Percentiles rank a stretch among this genome's conserved stretches.
Conservation (phyloP, 2,888 invertebrate genomes). For the Agonopterix heracliana region DNA sequence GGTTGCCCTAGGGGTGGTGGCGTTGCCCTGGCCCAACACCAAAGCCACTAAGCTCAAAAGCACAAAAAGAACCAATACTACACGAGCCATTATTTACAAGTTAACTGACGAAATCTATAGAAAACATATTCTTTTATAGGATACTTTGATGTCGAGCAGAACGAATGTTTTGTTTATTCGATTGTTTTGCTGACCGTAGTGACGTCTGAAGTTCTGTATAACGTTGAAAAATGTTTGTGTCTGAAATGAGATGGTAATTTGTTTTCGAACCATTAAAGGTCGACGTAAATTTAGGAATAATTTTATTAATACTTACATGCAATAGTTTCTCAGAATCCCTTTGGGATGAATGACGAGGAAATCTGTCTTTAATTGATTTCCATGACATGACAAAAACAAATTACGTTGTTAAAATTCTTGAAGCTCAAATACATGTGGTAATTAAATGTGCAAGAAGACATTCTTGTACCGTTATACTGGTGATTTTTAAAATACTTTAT, state of each 20-base stretch:
- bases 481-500: too few species aligned
- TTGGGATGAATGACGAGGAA: too few species aligned
- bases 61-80: conserved; percentile 23
- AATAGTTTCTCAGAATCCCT: too few species aligned
- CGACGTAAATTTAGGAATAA: not conserved
- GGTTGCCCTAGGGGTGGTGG: conserved; percentile 1
- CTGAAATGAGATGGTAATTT: not conserved
- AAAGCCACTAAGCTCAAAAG: conserved; percentile 22
- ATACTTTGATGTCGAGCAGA: conserved; percentile 9
- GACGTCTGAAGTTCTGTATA: not conserved
- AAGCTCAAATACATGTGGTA: too few species aligned
- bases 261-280: not conserved
- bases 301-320: too few species aligned
- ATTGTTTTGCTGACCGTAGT: not conserved
- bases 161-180: conserved; percentile 2
- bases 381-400: too few species aligned
- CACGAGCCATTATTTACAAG: conserved; percentile 19
- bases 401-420: too few species aligned
- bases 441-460: too few species aligned
- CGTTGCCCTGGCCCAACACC: conserved; percentile 22
- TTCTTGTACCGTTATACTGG: too few species aligned
- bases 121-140: conserved; percentile 22
- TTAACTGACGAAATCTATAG: conserved; percentile 9
- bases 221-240: not conserved
- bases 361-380: too few species aligned